These are phyloP conservation scores for Ptychadena robeensis DNA, from an alignment of 2,797 vertebrate species.

Conservation along the genomic window DNA sequence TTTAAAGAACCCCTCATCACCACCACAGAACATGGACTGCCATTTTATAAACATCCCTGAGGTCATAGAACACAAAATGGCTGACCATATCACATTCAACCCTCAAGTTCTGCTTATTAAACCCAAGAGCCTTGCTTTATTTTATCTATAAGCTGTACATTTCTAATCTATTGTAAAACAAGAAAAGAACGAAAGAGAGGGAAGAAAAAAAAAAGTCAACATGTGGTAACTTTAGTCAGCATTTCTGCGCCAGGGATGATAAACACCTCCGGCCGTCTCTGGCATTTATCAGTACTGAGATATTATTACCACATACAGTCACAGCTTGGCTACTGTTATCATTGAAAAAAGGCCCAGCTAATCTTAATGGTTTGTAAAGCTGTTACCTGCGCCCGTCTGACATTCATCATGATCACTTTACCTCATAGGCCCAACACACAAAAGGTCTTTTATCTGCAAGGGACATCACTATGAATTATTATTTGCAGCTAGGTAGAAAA, in stretches of 20 bases:
- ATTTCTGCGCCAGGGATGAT: constrained; percentile 80
- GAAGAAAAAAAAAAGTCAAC: constrained; percentile 75
- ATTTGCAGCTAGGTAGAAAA: constrained; percentile 98
- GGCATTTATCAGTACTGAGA: constrained; percentile 85
- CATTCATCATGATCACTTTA: constrained; percentile 97
- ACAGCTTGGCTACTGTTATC: constrained; percentile 86
- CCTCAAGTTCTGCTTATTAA: background rate
- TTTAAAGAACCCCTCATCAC: background rate
- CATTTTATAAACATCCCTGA: background rate
- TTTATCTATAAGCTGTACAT: background rate
- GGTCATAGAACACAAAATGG: background rate
- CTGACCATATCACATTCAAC: background rate
- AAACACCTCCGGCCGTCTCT: constrained; percentile 79
- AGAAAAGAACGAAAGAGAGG: constrained; percentile 64
- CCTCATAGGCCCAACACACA: constrained; percentile 83
- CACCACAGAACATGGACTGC: background rate
- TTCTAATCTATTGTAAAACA: constrained; percentile 46
- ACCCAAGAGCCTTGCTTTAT: background rate
- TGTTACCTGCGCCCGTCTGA: constrained; percentile 94
- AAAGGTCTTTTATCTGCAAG: constrained; percentile 94
- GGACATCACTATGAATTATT: constrained; percentile 99
- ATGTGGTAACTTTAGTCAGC: constrained; percentile 84
- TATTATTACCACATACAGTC: constrained; percentile 88
- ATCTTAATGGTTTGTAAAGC: constrained; percentile 98
- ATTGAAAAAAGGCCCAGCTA: constrained; percentile 81